Evolutionary conservation across 2,888 invertebrate species (phyloP).

Genomic region (Protophormia terraenovae): DNA sequence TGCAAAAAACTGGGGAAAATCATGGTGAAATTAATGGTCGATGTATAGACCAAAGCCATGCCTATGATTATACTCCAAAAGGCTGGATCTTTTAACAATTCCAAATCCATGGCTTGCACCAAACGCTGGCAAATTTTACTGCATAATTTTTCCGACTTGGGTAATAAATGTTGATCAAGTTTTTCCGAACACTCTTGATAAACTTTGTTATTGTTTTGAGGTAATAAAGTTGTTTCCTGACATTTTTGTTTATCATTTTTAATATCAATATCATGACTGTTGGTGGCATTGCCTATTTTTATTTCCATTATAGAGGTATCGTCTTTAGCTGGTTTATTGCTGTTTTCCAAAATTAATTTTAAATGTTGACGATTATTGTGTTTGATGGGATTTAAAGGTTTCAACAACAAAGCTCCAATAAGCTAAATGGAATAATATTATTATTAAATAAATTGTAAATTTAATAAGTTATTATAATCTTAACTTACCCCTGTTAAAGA

Average conservation of each 20-base stretch:
- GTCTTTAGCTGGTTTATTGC: constrained; percentile 56
- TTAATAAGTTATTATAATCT: neutral
- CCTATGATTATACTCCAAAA: constrained; percentile 87
- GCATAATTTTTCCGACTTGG: constrained; percentile 69
- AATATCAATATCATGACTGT: neutral
- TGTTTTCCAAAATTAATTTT: constrained; percentile 71
- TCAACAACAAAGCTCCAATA: constrained; percentile 83
- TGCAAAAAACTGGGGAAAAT: constrained; percentile 87
- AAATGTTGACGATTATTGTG: constrained; percentile 76
- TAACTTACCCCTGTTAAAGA: constrained; percentile 85
- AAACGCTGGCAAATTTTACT: constrained; percentile 76
- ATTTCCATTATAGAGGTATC: constrained; percentile 60
- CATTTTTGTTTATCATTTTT: constrained; percentile 23
- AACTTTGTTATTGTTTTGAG: constrained; percentile 44
- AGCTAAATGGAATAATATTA: constrained; percentile 80
- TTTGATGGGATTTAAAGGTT: constrained; percentile 82
- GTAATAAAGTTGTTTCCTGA: constrained; percentile 65
- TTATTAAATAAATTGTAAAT: neutral
- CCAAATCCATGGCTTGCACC: constrained; percentile 84
- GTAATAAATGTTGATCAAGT: neutral
- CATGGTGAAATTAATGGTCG: constrained; percentile 87
- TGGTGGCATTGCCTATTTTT: constrained; percentile 54
- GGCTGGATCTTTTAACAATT: constrained; percentile 84
- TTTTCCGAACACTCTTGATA: constrained; percentile 65
- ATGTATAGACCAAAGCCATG: constrained; percentile 85